A percentile compares a stretch with the other conserved stretches of the same genome.
phyloP scores from a whole-genome alignment of 2,797 vertebrate genomes.

The Hippopotamyrus pictus region DNA sequence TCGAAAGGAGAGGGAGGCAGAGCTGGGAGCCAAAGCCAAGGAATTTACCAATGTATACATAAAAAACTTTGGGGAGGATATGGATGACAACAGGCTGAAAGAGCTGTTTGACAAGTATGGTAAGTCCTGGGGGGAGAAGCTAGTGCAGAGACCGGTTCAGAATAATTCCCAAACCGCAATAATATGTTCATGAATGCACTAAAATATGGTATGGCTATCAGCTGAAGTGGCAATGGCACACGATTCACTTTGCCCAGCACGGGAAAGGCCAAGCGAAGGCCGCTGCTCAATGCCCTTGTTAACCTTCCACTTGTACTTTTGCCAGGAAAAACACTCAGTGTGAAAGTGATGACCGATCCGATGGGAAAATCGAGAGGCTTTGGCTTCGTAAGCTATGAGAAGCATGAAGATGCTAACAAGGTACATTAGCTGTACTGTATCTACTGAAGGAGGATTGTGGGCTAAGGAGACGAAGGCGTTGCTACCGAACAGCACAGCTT shows the following conservation, averaged over 20 bases:
- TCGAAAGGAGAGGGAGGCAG: conserved; percentile 91
- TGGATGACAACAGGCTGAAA: conserved; percentile 85
- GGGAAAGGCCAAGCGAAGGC: not conserved
- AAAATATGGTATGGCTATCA: not conserved
- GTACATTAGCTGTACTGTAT: conserved; percentile 48
- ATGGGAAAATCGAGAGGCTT: conserved; percentile 96
- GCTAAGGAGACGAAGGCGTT: not conserved
- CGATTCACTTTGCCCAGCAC: not conserved
- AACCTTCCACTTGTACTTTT: conserved; percentile 28
- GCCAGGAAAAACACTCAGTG: conserved; percentile 92
- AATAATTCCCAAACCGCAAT: not conserved
- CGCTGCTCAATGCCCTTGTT: not conserved
- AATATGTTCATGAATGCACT: not conserved
- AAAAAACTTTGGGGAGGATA: conserved; percentile 97
- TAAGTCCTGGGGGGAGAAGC: conserved; percentile 45
- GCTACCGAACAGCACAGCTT: not conserved
- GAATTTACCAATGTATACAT: conserved; percentile 99
- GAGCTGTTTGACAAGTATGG: conserved; percentile 93
- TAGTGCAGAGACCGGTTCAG: not conserved
- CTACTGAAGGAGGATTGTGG: not conserved
- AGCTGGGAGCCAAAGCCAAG: conserved; percentile 94
- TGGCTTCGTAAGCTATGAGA: conserved; percentile 97
- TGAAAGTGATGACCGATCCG: conserved; percentile 95
- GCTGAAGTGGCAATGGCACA: not conserved
- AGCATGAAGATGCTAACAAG: conserved; percentile 96